A percentile compares a stretch with the other conserved stretches of the same genome.
These are phyloP conservation scores for Salvelinus namaycush DNA, from an alignment of 2,113 vertebrate species.

Conservation along the genomic window DNA sequence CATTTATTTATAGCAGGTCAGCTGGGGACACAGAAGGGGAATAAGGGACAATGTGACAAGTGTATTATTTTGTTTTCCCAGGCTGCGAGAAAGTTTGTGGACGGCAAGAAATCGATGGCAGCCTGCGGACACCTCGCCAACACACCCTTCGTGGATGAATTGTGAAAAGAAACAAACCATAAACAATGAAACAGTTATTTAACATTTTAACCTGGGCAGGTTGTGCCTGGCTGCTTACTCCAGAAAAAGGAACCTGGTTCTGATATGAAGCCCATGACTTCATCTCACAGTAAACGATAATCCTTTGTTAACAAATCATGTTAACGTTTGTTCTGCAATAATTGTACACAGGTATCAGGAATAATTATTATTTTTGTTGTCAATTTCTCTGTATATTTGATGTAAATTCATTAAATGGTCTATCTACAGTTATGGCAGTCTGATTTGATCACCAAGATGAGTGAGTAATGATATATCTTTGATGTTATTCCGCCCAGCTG, in stretches of 20 bases:
- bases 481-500: too few species aligned
- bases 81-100: constrained; percentile 93
- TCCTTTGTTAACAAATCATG: constrained; percentile 23
- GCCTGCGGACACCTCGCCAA: too few species aligned
- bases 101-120: too few species aligned
- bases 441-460: too few species aligned
- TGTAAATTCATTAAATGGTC: constrained; percentile 71
- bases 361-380: constrained; percentile 13
- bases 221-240: constrained; percentile 25
- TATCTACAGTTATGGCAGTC: constrained; percentile 2
- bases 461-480: too few species aligned
- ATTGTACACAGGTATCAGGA: constrained; percentile 11
- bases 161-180: too few species aligned
- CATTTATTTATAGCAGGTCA: too few species aligned
- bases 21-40: too few species aligned
- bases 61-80: constrained; percentile 49
- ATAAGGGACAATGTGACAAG: not conserved
- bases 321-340: constrained; percentile 1
- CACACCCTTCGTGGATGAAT: too few species aligned
- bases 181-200: too few species aligned
- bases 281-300: constrained; percentile 30
- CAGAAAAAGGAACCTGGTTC: constrained; percentile 21
- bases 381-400: constrained; percentile 59
- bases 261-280: constrained; percentile 15
- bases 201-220: constrained; percentile 19